Evolutionary conservation across 2,888 invertebrate genomes (phyloP).

Genomic region (Cyaniris semiargus): DNA sequence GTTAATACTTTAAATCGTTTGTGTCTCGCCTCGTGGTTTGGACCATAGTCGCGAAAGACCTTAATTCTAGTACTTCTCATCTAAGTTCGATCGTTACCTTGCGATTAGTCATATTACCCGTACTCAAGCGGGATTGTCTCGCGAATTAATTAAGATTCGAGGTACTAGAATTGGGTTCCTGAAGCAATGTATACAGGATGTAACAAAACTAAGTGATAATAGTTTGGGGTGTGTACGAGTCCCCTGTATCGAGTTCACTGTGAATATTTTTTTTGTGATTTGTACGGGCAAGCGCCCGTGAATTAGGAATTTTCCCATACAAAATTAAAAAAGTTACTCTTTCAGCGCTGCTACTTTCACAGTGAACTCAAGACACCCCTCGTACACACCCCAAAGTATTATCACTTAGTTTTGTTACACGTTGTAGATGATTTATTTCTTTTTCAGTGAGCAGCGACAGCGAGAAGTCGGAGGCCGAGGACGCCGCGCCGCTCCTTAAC

Average conservation of each 20-base stretch:
- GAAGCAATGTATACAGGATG: no score
- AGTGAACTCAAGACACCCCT: no score
- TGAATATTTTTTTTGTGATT: no score
- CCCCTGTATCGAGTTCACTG: no score
- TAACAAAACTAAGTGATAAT: no score
- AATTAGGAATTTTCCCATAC: no score
- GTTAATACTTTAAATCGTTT: neutral
- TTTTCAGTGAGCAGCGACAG: constrained; percentile 67
- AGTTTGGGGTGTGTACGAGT: no score
- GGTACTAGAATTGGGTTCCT: neutral
- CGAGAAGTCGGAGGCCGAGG: constrained; percentile 63
- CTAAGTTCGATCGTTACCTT: neutral
- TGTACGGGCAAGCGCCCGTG: no score
- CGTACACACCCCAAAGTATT: no score
- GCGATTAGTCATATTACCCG: neutral
- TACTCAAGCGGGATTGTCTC: neutral
- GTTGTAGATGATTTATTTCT: constrained; percentile 40
- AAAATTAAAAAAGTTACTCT: no score
- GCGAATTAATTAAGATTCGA: neutral
- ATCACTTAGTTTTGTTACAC: no score
- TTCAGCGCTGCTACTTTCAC: no score
- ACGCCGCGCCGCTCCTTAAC: constrained; percentile 59
- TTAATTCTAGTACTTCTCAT: neutral
- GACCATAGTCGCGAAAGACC: neutral
- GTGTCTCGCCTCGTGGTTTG: neutral